A percentile compares a stretch with the other conserved stretches of the same genome.
phyloP scores from a whole-genome alignment of 1,140 invertebrate genomes.

The Formica selysi region DNA sequence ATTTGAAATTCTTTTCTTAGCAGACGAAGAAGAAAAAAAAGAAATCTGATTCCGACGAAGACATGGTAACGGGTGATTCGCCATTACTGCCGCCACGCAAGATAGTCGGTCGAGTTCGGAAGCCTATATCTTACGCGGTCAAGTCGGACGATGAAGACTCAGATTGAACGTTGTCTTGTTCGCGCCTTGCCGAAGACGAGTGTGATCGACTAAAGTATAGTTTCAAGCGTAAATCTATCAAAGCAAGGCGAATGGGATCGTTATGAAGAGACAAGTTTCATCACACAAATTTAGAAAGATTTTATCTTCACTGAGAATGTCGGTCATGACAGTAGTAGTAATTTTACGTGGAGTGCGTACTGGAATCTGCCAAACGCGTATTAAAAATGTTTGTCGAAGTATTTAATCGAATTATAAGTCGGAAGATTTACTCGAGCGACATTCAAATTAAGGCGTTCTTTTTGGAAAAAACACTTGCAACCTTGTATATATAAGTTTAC shows the following conservation, averaged over 20 bases:
- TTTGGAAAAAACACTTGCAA: constrained; percentile 15
- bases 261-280: neutral
- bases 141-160: constrained; percentile 79
- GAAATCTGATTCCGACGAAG: constrained; percentile 72
- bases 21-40: constrained; percentile 79
- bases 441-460: constrained; percentile 14
- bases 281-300: neutral
- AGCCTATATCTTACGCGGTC: constrained; percentile 79
- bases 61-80: constrained; percentile 65
- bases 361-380: constrained; percentile 19
- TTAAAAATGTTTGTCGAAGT: neutral
- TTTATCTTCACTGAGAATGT: neutral
- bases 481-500: constrained; percentile 73
- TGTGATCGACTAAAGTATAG: neutral
- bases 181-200: neutral
- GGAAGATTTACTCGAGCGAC: neutral
- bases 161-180: constrained; percentile 67
- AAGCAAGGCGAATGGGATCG: neutral
- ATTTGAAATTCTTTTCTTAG: constrained; percentile 24
- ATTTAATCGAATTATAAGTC: constrained; percentile 17
- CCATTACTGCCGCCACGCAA: constrained; percentile 70
- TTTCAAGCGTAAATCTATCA: neutral
- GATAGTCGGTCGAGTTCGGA: constrained; percentile 73
- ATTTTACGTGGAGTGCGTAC: constrained; percentile 25
- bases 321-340: constrained; percentile 26